Conservation (phyloP, 2,113 vertebrate species). For the Carassius gibelio region DNA sequence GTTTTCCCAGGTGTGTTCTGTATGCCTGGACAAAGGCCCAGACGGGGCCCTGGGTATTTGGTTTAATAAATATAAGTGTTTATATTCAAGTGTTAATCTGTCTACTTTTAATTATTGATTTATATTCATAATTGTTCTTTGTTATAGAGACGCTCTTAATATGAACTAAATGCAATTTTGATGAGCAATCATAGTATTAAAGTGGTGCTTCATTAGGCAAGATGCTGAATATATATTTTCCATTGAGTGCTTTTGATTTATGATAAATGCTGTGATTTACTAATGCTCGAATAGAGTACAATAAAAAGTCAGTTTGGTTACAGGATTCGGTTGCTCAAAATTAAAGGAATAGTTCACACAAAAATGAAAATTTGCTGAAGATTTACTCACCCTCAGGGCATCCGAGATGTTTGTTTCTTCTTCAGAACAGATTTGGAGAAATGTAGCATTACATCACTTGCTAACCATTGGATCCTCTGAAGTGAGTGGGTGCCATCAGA, state of each 20-base stretch:
- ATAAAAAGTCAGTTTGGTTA: background rate
- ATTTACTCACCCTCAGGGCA: background rate
- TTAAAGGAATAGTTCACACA: background rate
- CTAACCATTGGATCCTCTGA: background rate
- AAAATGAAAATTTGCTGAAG: background rate
- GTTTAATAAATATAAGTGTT: background rate
- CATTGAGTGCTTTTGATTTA: background rate
- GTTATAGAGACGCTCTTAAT: background rate
- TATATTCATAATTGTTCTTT: background rate
- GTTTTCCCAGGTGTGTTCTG: background rate
- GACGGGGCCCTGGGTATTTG: background rate
- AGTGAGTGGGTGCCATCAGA: background rate
- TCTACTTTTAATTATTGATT: background rate
- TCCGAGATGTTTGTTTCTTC: background rate
- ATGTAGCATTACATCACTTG: background rate
- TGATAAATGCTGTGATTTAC: conserved; percentile 27
- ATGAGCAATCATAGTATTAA: conserved; percentile 7
- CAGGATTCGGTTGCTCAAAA: background rate
- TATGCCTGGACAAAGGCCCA: background rate
- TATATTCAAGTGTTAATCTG: background rate
- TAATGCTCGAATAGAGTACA: conserved; percentile 8
- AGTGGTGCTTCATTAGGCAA: conserved; percentile 37
- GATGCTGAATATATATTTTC: conserved; percentile 9
- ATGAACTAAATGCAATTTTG: background rate
- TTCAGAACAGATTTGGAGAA: background rate